These are phyloP conservation scores for Rhamphomyia laevipes DNA, from an alignment of 2,888 invertebrate genomes.

Conservation along the genomic window DNA sequence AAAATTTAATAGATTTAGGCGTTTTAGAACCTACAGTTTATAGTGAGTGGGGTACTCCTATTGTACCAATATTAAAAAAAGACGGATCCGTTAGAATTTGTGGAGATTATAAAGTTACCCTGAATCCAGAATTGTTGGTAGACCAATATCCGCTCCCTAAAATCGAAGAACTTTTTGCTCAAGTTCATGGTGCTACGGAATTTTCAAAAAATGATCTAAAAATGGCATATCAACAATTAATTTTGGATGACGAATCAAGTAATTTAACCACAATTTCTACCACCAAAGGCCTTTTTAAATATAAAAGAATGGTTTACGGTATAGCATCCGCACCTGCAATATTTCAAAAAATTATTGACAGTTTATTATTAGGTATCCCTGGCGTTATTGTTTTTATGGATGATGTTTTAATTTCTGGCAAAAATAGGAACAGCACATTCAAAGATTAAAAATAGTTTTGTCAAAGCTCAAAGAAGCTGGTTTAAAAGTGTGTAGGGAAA, in stretches of 20 bases:
- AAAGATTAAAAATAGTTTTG: slow-evolving; percentile 1
- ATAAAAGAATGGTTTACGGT: slow-evolving; percentile 22
- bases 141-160: slow-evolving; percentile 4
- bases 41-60: slow-evolving; percentile 7
- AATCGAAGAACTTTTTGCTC: slow-evolving; percentile 5
- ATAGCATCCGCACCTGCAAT: slow-evolving; percentile 26
- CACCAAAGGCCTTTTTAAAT: slow-evolving; percentile 4
- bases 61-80: slow-evolving; percentile 9
- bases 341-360: slow-evolving; percentile 24
- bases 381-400: slow-evolving; percentile 13
- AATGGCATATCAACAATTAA: slow-evolving; percentile 26
- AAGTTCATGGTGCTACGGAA: slow-evolving; percentile 16
- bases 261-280: slow-evolving; percentile 19
- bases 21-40: slow-evolving; percentile 6
- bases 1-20: slow-evolving; percentile 3
- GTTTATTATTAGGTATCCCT: slow-evolving; percentile 16
- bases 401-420: slow-evolving; percentile 20
- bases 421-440: neutral
- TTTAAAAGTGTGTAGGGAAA: slow-evolving; percentile 17
- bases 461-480: slow-evolving; percentile 8
- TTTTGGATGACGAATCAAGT: slow-evolving; percentile 19
- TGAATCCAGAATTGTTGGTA: slow-evolving; percentile 4
- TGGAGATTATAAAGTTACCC: slow-evolving; percentile 6
- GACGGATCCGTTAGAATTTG: slow-evolving; percentile 7
- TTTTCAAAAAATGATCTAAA: slow-evolving; percentile 28